Percentiles rank a stretch among this genome's conserved stretches.
phyloP scores from a whole-genome alignment of 2,888 invertebrate species.

The Ochlodes sylvanus region DNA sequence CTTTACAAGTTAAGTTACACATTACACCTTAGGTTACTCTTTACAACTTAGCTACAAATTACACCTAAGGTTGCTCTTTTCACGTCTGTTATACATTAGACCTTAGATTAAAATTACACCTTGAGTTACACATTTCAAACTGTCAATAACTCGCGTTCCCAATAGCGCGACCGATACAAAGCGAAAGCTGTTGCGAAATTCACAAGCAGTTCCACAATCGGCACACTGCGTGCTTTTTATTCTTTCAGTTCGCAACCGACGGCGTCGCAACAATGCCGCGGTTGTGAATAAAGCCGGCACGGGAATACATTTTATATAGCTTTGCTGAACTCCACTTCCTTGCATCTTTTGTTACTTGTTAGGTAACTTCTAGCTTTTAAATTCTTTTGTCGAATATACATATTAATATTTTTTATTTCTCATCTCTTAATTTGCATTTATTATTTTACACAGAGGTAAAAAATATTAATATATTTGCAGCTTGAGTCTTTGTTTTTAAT shows the following conservation, averaged over 20 bases:
- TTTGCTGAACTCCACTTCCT: slow-evolving; percentile 7
- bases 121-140: background rate
- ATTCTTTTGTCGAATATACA: background rate
- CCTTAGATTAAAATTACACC: background rate
- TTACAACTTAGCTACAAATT: too few species aligned
- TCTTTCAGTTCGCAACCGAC: slow-evolving; percentile 3
- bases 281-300: slow-evolving; percentile 7
- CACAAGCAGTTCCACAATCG: slow-evolving; percentile 7
- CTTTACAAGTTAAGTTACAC: background rate
- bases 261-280: slow-evolving; percentile 9
- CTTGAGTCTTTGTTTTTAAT: too few species aligned
- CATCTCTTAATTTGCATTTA: too few species aligned
- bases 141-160: slow-evolving; percentile 4
- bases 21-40: background rate
- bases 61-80: too few species aligned
- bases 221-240: slow-evolving; percentile 5
- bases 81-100: background rate
- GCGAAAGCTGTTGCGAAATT: slow-evolving; percentile 11
- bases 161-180: background rate
- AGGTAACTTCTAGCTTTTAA: slow-evolving; percentile 7
- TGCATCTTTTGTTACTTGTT: slow-evolving; percentile 5
- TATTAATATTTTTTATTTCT: background rate
- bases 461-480: too few species aligned
- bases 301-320: slow-evolving; percentile 11
- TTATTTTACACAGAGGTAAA: too few species aligned